Evolutionary conservation across 2,113 vertebrate genomes (phyloP), one percentile per base, ranked within the genome.

Genomic region (Thamnaconus septentrionalis): DNA sequence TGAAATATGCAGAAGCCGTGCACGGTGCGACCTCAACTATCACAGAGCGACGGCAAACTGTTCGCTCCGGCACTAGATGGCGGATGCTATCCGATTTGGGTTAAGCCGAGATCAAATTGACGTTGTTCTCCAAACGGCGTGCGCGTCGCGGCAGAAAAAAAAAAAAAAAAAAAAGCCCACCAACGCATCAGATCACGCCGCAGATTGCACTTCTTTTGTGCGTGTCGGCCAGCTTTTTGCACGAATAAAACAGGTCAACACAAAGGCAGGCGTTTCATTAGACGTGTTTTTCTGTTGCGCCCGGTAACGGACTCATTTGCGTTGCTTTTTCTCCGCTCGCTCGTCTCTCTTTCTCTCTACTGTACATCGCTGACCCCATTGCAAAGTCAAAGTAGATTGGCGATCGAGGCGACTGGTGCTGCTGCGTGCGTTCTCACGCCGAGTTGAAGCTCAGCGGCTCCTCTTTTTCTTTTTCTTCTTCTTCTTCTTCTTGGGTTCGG

Each of bases 101-200:
- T 89, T 84, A 86, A 87, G 84, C 87, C 63, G 66, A 72, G 84
- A 86, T 87, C 85, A 84, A 64, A 81, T 79, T 79, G 64, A 83
- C 76, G 85, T 80, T 80, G 83, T 75, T 78, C 71, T 58, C 59
- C 41, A 49, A 74, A 76, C 72, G 56, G 44, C 65, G 67, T 69
- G 64, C 12, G 74, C 58, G 57, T 69, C 39, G 57, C 49, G 40
- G n/a, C n/a, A n/a, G n/a, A n/a, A n/a, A 12, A 46, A n/a, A 67
- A 61, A 54, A 58, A 7, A 31, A 31, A 31, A 31, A 31, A 31
- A 31, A 31, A 31, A 31, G 18, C 18, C 18, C 18, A 31, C 18
- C 18, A 31, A 31, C 18, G 18, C 18, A 31, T 31, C 18, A 31
- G 18, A 31, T 31, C 18, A 31, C 18, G 18, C 18, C 18, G 18